These are phyloP conservation scores for Opisthograptis luteolata DNA, from an alignment of 2,888 invertebrate genomes.

Conservation along the genomic window DNA sequence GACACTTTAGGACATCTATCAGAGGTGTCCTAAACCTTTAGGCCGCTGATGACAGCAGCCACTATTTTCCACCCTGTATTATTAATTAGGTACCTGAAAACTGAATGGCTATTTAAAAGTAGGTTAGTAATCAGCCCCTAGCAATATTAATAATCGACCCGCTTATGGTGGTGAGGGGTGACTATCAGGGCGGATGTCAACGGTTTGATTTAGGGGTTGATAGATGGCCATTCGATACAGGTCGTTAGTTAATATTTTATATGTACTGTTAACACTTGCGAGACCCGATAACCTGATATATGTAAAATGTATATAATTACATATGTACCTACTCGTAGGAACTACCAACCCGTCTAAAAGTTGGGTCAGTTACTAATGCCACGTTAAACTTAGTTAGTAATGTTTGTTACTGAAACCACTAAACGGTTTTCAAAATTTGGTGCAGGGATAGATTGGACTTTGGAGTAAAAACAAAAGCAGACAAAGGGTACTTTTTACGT, in stretches of 20 bases:
- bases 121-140: constrained; percentile 24
- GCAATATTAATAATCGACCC: constrained; percentile 27
- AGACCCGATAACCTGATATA: not conserved
- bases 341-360: too few species aligned
- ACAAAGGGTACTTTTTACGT: too few species aligned
- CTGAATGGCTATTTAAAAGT: constrained; percentile 12
- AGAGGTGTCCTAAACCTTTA: too few species aligned
- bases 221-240: constrained; percentile 16
- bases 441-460: too few species aligned
- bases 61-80: not conserved
- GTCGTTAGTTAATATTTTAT: constrained; percentile 27
- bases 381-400: too few species aligned
- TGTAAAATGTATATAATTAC: too few species aligned
- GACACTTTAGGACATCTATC: too few species aligned
- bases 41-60: not conserved
- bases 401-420: too few species aligned
- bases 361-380: too few species aligned
- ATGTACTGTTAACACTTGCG: constrained; percentile 18
- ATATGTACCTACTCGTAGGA: too few species aligned
- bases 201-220: constrained; percentile 4
- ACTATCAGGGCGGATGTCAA: constrained; percentile 15
- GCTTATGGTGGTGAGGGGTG: constrained; percentile 18
- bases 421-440: too few species aligned
- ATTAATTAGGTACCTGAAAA: constrained; percentile 13
- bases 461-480: too few species aligned